Evolutionary conservation across 2,113 vertebrate species (phyloP).

Genomic region (Mormyrus lacerda): DNA sequence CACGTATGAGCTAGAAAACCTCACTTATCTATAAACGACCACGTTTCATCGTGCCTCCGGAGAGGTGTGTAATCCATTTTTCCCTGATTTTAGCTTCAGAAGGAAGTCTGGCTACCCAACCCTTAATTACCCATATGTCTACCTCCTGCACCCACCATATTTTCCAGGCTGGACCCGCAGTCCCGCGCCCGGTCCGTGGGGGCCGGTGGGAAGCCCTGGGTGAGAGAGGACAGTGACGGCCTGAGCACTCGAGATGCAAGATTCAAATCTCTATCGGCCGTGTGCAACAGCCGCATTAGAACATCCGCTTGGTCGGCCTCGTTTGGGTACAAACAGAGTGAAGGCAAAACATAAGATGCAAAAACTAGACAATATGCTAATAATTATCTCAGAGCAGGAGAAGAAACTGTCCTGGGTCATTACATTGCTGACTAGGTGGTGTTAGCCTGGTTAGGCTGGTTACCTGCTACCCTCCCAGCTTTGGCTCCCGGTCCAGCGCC

Average conservation of each 20-base stretch:
- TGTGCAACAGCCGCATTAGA: background rate
- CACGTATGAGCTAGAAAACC: background rate
- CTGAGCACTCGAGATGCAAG: background rate
- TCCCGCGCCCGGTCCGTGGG: background rate
- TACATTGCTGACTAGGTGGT: background rate
- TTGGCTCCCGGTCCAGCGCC: constrained; percentile 12
- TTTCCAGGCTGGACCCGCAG: background rate
- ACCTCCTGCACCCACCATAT: background rate
- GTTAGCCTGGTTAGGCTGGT: background rate
- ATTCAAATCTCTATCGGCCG: background rate
- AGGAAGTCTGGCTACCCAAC: background rate
- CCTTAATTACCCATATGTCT: background rate
- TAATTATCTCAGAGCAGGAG: background rate
- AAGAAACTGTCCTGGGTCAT: background rate
- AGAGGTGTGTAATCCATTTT: background rate
- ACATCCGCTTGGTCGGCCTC: background rate
- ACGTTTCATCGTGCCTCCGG: background rate
- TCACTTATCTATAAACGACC: background rate
- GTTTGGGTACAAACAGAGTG: background rate
- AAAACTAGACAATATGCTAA: background rate
- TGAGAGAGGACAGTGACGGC: background rate
- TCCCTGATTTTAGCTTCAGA: background rate
- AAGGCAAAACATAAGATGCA: background rate
- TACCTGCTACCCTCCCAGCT: constrained; percentile 24
- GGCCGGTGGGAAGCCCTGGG: background rate